Conservation (phyloP, 64 coral and sea anemone species). For the Catalaphyllia jardinei region DNA sequence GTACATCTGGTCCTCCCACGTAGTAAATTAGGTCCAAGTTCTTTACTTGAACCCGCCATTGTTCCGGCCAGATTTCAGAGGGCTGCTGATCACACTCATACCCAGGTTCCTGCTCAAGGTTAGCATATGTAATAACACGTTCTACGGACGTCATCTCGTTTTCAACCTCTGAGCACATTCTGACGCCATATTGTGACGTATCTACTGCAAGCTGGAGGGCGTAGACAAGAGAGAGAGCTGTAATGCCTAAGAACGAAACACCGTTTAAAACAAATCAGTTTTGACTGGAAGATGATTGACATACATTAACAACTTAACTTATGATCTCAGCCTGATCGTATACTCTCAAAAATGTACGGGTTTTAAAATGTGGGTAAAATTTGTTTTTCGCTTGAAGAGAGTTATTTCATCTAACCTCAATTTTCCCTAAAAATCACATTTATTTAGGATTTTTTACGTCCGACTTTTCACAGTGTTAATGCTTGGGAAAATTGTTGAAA, state of each 20-base stretch:
- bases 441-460: too few relatives aligned
- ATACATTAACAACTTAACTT: too few relatives aligned
- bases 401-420: too few relatives aligned
- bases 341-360: too few relatives aligned
- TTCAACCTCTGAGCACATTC: slow-evolving; percentile 41
- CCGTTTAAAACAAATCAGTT: background rate
- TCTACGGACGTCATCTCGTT: slow-evolving; percentile 82
- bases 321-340: too few relatives aligned
- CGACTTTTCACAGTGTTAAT: too few relatives aligned
- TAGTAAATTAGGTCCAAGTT: slow-evolving; percentile 58
- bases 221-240: slow-evolving; percentile 5
- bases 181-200: slow-evolving; percentile 31
- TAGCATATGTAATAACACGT: slow-evolving; percentile 53
- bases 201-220: background rate
- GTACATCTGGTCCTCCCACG: slow-evolving; percentile 40
- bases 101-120: slow-evolving; percentile 55
- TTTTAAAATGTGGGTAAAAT: too few relatives aligned
- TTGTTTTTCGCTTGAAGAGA: too few relatives aligned
- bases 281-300: too few relatives aligned
- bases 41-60: slow-evolving; percentile 13
- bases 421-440: too few relatives aligned
- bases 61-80: slow-evolving; percentile 58
- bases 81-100: slow-evolving; percentile 53
- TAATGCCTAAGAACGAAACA: background rate
- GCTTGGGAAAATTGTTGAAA: too few relatives aligned